Percentiles rank a stretch among this genome's conserved stretches.
Evolutionary conservation across 2,888 invertebrate species (phyloP).

Genomic region (Sclerodermus sp.): DNA sequence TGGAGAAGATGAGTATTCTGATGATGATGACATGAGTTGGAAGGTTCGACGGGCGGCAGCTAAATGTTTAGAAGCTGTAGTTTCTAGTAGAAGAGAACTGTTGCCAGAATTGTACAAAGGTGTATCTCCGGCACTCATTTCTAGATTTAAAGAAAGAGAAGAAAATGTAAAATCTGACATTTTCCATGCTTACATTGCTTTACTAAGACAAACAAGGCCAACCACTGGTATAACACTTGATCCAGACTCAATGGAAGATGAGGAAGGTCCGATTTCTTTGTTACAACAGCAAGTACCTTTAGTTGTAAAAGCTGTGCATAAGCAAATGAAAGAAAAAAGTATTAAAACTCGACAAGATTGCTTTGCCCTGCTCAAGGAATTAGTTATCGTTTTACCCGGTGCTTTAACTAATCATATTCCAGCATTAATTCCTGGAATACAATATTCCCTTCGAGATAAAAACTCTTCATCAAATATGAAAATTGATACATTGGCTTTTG

Average conservation of each 20-base stretch:
- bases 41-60: slow-evolving; percentile 95
- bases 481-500: slow-evolving; percentile 93
- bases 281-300: slow-evolving; percentile 68
- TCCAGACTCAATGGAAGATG: slow-evolving; percentile 73
- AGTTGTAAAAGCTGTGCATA: slow-evolving; percentile 87
- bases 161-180: slow-evolving; percentile 99
- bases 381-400: slow-evolving; percentile 86
- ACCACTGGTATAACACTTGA: slow-evolving; percentile 67
- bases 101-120: slow-evolving; percentile 84
- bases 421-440: slow-evolving; percentile 84
- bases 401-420: slow-evolving; percentile 84
- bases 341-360: slow-evolving; percentile 90
- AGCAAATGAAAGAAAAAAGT: slow-evolving; percentile 82
- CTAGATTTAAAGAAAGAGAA: slow-evolving; percentile 95
- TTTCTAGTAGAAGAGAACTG: slow-evolving; percentile 89
- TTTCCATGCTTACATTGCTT: slow-evolving; percentile 92
- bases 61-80: slow-evolving; percentile 95
- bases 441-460: slow-evolving; percentile 87
- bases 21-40: slow-evolving; percentile 99
- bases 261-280: slow-evolving; percentile 68
- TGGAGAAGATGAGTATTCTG: slow-evolving; percentile 91
- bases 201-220: slow-evolving; percentile 87
- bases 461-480: slow-evolving; percentile 97
- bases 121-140: slow-evolving; percentile 89
- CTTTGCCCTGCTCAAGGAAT: slow-evolving; percentile 85